A percentile compares a stretch with the other conserved stretches of the same genome.
phyloP scores from a whole-genome alignment of 2,113 vertebrate species.

The pig (Sus scrofa) region DNA sequence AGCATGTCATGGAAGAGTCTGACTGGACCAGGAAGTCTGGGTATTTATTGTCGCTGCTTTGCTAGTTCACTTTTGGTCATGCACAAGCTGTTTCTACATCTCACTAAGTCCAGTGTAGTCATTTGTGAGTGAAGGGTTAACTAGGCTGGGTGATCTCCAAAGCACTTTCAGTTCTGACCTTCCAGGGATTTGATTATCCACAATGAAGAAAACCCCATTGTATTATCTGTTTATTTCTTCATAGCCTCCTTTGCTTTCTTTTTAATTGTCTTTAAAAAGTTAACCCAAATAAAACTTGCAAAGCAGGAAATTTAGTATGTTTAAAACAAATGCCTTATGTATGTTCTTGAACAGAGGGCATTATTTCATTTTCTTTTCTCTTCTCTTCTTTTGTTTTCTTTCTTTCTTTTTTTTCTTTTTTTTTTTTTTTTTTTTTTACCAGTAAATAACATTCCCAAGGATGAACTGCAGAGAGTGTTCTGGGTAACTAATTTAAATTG shows the following conservation, averaged over 20 bases:
- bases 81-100: not conserved
- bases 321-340: constrained; percentile 32
- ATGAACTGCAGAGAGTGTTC: constrained; percentile 54
- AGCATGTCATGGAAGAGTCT: not conserved
- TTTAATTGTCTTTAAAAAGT: not conserved
- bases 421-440: not conserved
- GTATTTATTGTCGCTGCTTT: too few species aligned
- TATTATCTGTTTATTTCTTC: not conserved
- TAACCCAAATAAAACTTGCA: constrained; percentile 35
- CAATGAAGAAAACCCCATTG: not conserved
- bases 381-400: not conserved
- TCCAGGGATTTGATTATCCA: not conserved
- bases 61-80: accelerated
- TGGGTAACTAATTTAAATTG: constrained; percentile 59
- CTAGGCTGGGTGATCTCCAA: not conserved
- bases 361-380: not conserved
- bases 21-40: not conserved
- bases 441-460: constrained; percentile 36
- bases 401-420: not conserved
- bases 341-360: not conserved
- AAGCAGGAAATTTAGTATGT: constrained; percentile 25
- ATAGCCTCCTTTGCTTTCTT: not conserved
- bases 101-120: not conserved
- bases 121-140: not conserved
- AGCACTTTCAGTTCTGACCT: not conserved